A percentile compares a stretch with the other conserved stretches of the same genome.
These are phyloP conservation scores for Bimastos eiseni DNA, from an alignment of 2,888 invertebrate genomes.

Conservation along the genomic window DNA sequence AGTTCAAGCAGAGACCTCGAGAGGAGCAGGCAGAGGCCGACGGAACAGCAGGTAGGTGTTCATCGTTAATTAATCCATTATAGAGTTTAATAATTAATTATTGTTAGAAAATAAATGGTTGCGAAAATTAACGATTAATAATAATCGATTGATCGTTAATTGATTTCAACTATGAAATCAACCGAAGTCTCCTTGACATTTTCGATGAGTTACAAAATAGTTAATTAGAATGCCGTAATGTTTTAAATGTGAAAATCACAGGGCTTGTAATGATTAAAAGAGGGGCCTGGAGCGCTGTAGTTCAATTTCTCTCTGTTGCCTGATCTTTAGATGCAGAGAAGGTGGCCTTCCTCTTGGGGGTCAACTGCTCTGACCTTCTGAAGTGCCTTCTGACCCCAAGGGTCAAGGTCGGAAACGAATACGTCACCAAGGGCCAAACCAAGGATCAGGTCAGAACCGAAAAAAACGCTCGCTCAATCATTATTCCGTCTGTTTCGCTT, in stretches of 20 bases:
- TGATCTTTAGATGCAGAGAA: slow-evolving; percentile 76
- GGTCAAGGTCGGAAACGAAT: slow-evolving; percentile 94
- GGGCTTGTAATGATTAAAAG: too few species aligned
- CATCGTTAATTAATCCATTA: background rate
- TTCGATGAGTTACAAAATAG: too few species aligned
- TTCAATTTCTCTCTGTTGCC: background rate
- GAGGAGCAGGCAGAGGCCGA: slow-evolving; percentile 80
- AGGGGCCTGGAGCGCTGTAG: too few species aligned
- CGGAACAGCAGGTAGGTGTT: slow-evolving; percentile 55
- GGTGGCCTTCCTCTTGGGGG: slow-evolving; percentile 87
- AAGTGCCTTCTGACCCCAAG: slow-evolving; percentile 81
- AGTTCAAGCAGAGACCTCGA: slow-evolving; percentile 99
- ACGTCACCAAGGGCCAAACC: slow-evolving; percentile 98
- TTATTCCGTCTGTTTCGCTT: background rate
- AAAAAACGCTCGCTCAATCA: background rate
- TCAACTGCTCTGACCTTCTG: slow-evolving; percentile 85
- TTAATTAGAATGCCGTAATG: too few species aligned
- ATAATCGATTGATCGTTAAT: too few species aligned
- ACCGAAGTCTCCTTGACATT: too few species aligned
- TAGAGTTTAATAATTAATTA: too few species aligned
- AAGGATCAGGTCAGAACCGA: slow-evolving; percentile 70
- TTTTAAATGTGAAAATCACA: too few species aligned
- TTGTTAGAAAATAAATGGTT: too few species aligned
- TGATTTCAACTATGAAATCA: too few species aligned
- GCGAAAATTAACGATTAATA: too few species aligned